A percentile compares a stretch with the other conserved stretches of the same genome.
Evolutionary conservation across 2,888 invertebrate genomes (phyloP).

Genomic region (Sminthurides aquaticus): DNA sequence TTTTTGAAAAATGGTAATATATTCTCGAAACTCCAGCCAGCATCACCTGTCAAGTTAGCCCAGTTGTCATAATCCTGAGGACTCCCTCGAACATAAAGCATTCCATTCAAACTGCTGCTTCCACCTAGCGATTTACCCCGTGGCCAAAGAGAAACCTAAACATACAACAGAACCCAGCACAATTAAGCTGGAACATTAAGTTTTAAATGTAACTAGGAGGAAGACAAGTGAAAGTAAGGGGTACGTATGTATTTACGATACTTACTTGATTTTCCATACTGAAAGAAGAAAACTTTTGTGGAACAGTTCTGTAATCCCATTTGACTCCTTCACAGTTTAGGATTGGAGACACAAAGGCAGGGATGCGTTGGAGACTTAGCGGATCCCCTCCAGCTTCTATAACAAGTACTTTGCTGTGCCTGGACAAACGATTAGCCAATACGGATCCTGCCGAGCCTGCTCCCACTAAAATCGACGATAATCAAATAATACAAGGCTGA

Average conservation of each 20-base stretch:
- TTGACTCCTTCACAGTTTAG: slow-evolving; percentile 60
- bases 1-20: no score
- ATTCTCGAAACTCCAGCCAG: slow-evolving; percentile 16
- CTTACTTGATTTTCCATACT: neutral
- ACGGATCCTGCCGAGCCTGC: slow-evolving; percentile 33
- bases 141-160: no score
- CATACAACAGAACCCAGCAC: no score
- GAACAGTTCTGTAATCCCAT: slow-evolving; percentile 62
- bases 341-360: slow-evolving; percentile 48
- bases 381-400: slow-evolving; percentile 46
- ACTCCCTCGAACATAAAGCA: slow-evolving; percentile 24
- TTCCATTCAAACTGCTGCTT: slow-evolving; percentile 23
- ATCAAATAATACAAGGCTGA: no score
- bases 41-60: slow-evolving; percentile 8
- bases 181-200: no score
- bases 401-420: slow-evolving; percentile 31
- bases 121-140: no score
- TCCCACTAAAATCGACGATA: no score
- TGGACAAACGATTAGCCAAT: slow-evolving; percentile 32
- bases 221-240: no score
- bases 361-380: slow-evolving; percentile 44
- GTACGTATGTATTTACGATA: no score
- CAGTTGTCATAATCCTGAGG: slow-evolving; percentile 16
- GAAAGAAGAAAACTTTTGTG: slow-evolving; percentile 57
- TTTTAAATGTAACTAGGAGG: no score